Percentiles rank a stretch among this genome's conserved stretches.
These are phyloP conservation scores for Cylindroiulus punctatus DNA, from an alignment of 2,888 invertebrate species.

Conservation along the genomic window DNA sequence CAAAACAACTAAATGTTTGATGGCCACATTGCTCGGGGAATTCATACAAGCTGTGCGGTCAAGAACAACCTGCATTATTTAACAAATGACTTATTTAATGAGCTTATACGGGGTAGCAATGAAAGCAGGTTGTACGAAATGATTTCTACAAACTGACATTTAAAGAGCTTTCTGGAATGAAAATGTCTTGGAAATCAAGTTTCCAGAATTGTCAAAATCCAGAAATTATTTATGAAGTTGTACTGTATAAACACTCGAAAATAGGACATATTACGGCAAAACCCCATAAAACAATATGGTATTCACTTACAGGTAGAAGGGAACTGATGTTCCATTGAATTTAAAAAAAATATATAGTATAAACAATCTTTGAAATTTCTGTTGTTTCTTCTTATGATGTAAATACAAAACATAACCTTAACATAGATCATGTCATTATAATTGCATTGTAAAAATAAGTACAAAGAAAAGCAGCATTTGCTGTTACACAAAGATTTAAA, in stretches of 20 bases:
- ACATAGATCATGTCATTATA: not conserved
- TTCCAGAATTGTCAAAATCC: not conserved
- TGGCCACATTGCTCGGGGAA: slow-evolving; percentile 35
- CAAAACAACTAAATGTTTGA: slow-evolving; percentile 31
- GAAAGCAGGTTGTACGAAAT: not conserved
- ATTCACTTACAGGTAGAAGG: no score
- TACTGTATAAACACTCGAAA: no score
- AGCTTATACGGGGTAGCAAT: not conserved
- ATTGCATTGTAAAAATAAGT: not conserved
- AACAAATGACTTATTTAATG: slow-evolving; percentile 47
- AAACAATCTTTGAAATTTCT: no score
- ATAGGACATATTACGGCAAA: no score
- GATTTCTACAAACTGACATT: not conserved
- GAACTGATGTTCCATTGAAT: no score
- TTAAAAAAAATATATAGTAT: no score
- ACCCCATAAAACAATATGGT: no score
- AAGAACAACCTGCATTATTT: slow-evolving; percentile 45
- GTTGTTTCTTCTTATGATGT: no score
- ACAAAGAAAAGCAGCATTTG: not conserved
- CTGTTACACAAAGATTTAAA: not conserved
- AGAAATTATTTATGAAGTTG: no score
- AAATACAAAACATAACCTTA: not conserved
- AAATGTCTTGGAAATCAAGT: not conserved
- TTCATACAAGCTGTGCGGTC: slow-evolving; percentile 40
- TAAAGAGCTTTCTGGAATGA: not conserved